These are phyloP conservation scores for Notospermus geniculatus DNA, from an alignment of 1,140 invertebrate genomes.

Conservation along the genomic window DNA sequence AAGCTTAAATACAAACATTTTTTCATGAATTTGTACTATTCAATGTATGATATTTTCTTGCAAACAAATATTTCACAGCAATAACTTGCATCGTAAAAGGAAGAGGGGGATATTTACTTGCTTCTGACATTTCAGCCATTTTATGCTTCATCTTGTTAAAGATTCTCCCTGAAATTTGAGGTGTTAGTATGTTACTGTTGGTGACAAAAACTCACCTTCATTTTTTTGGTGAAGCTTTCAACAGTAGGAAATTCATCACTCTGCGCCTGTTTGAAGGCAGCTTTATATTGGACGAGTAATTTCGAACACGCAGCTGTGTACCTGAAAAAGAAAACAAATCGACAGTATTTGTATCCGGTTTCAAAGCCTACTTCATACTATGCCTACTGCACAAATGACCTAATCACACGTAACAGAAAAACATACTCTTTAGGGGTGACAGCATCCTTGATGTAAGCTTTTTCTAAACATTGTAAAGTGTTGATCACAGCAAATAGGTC, in stretches of 20 bases:
- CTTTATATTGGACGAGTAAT: conserved; percentile 93
- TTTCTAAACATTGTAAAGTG: conserved; percentile 95
- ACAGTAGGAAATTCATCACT: conserved; percentile 88
- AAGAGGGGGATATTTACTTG: not conserved
- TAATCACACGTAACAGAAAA: too few species aligned
- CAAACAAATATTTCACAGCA: not conserved
- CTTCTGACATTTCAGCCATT: too few species aligned
- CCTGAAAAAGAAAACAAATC: conserved; percentile 64
- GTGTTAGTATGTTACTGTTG: too few species aligned
- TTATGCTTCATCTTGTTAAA: too few species aligned
- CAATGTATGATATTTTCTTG: not conserved
- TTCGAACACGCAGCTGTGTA: conserved; percentile 97
- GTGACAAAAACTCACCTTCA: conserved; percentile 70
- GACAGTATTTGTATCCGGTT: conserved; percentile 2
- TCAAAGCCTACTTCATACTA: not conserved
- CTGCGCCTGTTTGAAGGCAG: conserved; percentile 94
- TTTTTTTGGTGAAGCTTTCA: conserved; percentile 88
- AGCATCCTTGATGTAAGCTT: conserved; percentile 97
- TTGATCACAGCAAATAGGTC: conserved; percentile 97
- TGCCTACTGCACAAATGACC: too few species aligned
- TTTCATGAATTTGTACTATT: conserved; percentile 54
- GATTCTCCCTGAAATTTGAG: too few species aligned
- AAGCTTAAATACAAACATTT: conserved; percentile 60
- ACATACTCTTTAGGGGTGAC: conserved; percentile 66
- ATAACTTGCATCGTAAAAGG: not conserved